phyloP scores from a whole-genome alignment of 1,140 invertebrate genomes.

The Drosophila busckii region DNA sequence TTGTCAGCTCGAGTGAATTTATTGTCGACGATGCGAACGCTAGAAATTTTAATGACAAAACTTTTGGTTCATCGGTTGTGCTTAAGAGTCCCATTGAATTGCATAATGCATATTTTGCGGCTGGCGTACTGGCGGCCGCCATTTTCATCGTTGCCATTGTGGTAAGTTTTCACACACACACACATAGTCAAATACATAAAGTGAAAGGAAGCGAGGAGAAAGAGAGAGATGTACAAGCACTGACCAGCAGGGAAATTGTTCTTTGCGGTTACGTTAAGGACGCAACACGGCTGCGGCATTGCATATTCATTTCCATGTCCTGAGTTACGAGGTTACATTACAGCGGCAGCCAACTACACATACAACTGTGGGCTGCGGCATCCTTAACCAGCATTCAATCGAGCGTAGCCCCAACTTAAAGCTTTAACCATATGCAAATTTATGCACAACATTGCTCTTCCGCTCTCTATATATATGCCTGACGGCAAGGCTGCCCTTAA shows the following conservation, averaged over 20 bases:
- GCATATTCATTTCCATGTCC: conserved; percentile 67
- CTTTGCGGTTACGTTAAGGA: conserved; percentile 51
- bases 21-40: conserved; percentile 80
- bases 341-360: conserved; percentile 22
- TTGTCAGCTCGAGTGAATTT: conserved; percentile 81
- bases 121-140: conserved; percentile 84
- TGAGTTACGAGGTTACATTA: conserved; percentile 19
- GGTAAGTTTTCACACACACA: conserved; percentile 79
- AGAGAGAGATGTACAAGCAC: conserved; percentile 2
- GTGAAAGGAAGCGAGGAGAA: background rate
- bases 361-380: conserved; percentile 1
- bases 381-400: conserved; percentile 38
- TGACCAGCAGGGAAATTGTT: conserved; percentile 58
- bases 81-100: conserved; percentile 79
- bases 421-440: conserved; percentile 52
- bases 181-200: conserved; percentile 11
- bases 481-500: background rate
- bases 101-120: conserved; percentile 87
- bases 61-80: conserved; percentile 80
- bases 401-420: no score
- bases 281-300: conserved; percentile 45
- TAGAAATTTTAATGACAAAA: conserved; percentile 83
- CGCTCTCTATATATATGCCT: background rate
- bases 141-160: conserved; percentile 85
- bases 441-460: conserved; percentile 24